Evolutionary conservation across 2,888 invertebrate species (phyloP).

Genomic region (Ophion costatus): DNA sequence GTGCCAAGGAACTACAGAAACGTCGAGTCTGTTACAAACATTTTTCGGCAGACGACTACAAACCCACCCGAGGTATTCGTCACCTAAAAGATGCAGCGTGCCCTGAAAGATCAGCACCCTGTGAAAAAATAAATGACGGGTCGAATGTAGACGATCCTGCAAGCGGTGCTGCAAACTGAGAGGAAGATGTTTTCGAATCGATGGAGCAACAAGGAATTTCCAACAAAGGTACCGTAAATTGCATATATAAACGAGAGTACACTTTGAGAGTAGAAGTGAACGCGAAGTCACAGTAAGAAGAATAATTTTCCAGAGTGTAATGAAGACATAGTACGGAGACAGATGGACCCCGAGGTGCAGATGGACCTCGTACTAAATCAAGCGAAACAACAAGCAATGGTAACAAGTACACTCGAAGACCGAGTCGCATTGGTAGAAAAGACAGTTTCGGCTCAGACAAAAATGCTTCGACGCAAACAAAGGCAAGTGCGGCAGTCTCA

Average conservation of each 20-base stretch:
- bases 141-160: background rate
- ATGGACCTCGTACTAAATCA: too few relatives aligned
- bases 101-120: background rate
- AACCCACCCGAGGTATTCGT: background rate
- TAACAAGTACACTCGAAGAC: too few relatives aligned
- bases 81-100: background rate
- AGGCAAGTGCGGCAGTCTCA: background rate
- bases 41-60: background rate
- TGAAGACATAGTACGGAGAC: background rate
- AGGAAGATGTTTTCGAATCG: too few relatives aligned
- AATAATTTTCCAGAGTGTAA: background rate
- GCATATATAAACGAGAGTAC: background rate
- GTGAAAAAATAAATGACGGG: background rate
- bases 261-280: background rate
- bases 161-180: background rate
- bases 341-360: background rate
- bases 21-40: background rate
- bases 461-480: background rate
- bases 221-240: background rate
- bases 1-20: too few relatives aligned
- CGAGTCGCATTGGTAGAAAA: background rate
- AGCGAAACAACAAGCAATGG: too few relatives aligned
- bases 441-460: background rate
- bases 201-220: background rate
- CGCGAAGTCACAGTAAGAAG: background rate